A percentile compares a stretch with the other conserved stretches of the same genome.
These are phyloP conservation scores for Drosophila subquinaria DNA, from an alignment of 2,888 invertebrate genomes.

Conservation along the genomic window DNA sequence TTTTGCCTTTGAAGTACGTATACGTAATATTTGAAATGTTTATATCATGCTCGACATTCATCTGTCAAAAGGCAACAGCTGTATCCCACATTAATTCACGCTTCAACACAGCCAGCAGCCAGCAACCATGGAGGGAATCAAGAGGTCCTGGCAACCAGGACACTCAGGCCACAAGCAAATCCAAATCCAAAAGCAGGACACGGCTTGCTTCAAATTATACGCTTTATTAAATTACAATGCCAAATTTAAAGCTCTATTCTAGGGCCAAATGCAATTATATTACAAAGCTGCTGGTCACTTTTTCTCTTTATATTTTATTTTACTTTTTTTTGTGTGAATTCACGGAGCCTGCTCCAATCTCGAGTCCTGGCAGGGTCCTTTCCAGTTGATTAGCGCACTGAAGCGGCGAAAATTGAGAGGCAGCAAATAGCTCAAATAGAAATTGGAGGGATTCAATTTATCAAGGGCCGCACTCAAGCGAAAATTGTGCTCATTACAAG, in stretches of 20 bases:
- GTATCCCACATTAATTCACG: slow-evolving; percentile 46
- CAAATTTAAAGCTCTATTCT: slow-evolving; percentile 44
- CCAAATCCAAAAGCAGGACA: slow-evolving; percentile 58
- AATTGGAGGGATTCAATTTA: slow-evolving; percentile 43
- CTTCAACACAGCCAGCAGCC: slow-evolving; percentile 28
- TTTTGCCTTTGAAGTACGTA: background rate
- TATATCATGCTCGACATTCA: slow-evolving; percentile 70
- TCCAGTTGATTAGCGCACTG: slow-evolving; percentile 61
- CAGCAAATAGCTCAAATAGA: slow-evolving; percentile 45
- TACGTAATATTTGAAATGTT: slow-evolving; percentile 61
- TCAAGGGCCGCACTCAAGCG: slow-evolving; percentile 49
- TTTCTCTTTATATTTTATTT: background rate
- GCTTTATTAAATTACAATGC: slow-evolving; percentile 72
- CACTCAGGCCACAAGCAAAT: slow-evolving; percentile 19
- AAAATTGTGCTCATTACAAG: slow-evolving; percentile 57
- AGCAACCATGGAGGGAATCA: background rate
- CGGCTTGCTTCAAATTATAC: slow-evolving; percentile 65
- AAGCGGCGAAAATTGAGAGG: slow-evolving; percentile 43
- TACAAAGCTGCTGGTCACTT: slow-evolving; percentile 51
- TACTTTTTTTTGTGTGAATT: slow-evolving; percentile 2
- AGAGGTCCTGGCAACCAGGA: slow-evolving; percentile 1
- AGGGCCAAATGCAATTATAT: slow-evolving; percentile 61
- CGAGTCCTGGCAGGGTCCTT: slow-evolving; percentile 31
- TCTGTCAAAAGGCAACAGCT: slow-evolving; percentile 77
- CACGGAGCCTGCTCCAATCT: slow-evolving; percentile 2